Evolutionary conservation across 2,888 invertebrate species (phyloP), one percentile per base, ranked within the genome.

Genomic region (Sthenelais limicola): DNA sequence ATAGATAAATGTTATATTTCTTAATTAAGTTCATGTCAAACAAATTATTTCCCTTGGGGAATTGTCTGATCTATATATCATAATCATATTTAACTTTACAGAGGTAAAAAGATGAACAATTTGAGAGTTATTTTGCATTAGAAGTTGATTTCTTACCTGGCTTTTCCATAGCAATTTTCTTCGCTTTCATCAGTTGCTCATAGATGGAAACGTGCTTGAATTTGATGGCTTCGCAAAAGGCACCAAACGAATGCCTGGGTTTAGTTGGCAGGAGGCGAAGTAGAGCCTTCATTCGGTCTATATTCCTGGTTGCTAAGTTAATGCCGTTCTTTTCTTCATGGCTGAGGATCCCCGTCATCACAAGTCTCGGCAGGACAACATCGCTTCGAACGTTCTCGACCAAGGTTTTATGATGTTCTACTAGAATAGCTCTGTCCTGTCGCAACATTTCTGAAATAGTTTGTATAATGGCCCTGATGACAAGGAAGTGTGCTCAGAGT

Each of bases 321-420:
- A 71, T 52, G 30, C 80, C 82, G 75, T 82, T 82, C 52, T 84
- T 78, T 48, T 86, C 84, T 12, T 82, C 81, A 69, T 82, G 81
- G 51, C 82, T 83, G 66, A 86, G 76, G 12, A 86, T 78, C 73
- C 82, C 82, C 38, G 80, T 80, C 72, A 84, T 81, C 32, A 84
- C 80, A 30, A 86, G 82, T 49, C 83, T 80, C 69, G 84, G 83
- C 3, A 86, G 73, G 4, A 85, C 80, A 73, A 85, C 84, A 58
- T 83, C 84, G 9, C 82, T 83, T 24, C 79, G 77, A 0, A 85
- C 80, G 33, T 77, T 79, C 52, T 84, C 83, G 7, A 80, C 78
- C 51, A 86, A 73, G 66, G 80, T 76, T 67, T 82, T 82, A 73
- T 81, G 80, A 28, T 79, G 81, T 74, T 82, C 82, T 69, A 72